Evolutionary conservation across 2,888 invertebrate species (phyloP).

Genomic region (Aspidiotus destructor): DNA sequence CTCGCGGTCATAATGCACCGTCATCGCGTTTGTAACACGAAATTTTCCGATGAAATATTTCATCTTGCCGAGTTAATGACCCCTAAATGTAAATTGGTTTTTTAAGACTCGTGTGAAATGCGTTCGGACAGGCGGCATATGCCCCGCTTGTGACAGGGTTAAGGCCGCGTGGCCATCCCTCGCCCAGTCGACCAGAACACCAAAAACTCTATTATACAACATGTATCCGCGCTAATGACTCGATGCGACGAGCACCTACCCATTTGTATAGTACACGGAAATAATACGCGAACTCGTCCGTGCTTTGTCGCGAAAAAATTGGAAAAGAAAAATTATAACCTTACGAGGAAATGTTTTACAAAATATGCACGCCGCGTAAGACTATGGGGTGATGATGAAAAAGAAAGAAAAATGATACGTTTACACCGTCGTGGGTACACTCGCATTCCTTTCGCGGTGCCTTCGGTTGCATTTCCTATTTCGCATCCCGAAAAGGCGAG

Average conservation of each 20-base stretch:
- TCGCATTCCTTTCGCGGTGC: background rate
- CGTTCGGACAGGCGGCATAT: slow-evolving; percentile 32
- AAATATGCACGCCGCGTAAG: too few relatives aligned
- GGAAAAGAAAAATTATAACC: too few relatives aligned
- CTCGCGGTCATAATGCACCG: background rate
- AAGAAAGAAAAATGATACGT: too few relatives aligned
- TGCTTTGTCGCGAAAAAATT: background rate
- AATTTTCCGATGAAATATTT: slow-evolving; percentile 3
- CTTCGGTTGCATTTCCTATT: background rate
- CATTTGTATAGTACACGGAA: background rate
- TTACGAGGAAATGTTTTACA: too few relatives aligned
- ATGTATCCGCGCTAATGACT: slow-evolving; percentile 30
- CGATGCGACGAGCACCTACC: background rate
- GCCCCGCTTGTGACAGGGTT: slow-evolving; percentile 21
- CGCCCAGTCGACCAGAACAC: slow-evolving; percentile 27
- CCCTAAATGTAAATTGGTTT: slow-evolving; percentile 32
- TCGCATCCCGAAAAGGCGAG: background rate
- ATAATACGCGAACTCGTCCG: background rate
- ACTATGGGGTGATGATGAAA: too few relatives aligned
- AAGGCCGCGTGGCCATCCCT: slow-evolving; percentile 28
- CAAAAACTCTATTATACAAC: slow-evolving; percentile 21
- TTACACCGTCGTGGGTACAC: background rate
- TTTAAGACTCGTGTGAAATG: slow-evolving; percentile 33
- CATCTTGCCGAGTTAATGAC: slow-evolving; percentile 27
- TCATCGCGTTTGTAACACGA: background rate